A percentile compares a stretch with the other conserved stretches of the same genome.
These are phyloP conservation scores for Rhopalosiphum maidis DNA, from an alignment of 1,140 invertebrate genomes.

Conservation along the genomic window DNA sequence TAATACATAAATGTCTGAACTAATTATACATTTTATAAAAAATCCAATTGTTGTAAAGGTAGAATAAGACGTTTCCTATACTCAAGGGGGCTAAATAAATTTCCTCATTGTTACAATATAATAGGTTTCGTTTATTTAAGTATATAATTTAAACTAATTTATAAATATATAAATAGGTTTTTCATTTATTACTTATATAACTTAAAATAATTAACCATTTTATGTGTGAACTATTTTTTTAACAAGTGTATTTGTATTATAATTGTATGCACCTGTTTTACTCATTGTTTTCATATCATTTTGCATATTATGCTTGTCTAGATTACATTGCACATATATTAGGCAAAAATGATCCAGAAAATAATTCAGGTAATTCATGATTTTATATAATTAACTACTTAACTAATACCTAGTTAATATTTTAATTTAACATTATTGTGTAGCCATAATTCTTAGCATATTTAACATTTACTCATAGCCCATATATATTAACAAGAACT, in stretches of 20 bases:
- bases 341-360: constrained; percentile 54
- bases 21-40: neutral
- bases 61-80: neutral
- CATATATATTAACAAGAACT: neutral
- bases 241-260: neutral
- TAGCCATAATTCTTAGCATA: neutral
- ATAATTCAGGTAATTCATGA: constrained; percentile 41
- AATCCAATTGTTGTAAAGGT: too few relatives aligned
- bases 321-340: constrained; percentile 53
- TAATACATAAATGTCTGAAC: neutral
- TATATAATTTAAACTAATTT: neutral
- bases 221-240: neutral
- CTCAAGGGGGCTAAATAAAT: neutral
- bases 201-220: constrained; percentile 2
- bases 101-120: neutral
- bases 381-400: neutral
- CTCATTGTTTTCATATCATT: constrained; percentile 43
- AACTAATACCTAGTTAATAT: neutral
- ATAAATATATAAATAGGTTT: neutral
- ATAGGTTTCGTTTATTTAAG: neutral
- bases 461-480: neutral
- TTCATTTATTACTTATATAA: neutral
- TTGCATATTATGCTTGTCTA: constrained; percentile 49
- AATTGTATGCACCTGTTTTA: constrained; percentile 26
- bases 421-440: neutral